Conservation (phyloP, 2,888 invertebrate genomes). For the Drosophila picticornis region DNA sequence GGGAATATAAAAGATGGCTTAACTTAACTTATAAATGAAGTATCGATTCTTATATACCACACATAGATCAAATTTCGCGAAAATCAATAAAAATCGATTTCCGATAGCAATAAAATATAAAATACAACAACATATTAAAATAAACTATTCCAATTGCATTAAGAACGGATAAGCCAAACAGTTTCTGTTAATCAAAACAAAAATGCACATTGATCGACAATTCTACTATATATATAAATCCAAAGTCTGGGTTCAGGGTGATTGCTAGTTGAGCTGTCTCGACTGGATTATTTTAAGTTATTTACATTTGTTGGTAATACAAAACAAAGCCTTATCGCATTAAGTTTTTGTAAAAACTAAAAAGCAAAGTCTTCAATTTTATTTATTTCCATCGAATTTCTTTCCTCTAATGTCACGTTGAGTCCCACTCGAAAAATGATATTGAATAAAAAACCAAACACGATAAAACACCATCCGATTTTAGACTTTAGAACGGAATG, state of each 20-base stretch:
- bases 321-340: background rate
- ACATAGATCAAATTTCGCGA: background rate
- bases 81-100: background rate
- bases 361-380: background rate
- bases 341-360: background rate
- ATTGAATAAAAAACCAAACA: constrained; percentile 25
- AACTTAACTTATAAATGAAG: background rate
- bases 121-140: background rate
- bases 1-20: background rate
- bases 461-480: constrained; percentile 49
- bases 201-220: background rate
- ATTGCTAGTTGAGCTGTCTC: background rate
- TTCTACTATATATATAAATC: no score
- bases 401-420: constrained; percentile 13
- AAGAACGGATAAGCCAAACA: background rate
- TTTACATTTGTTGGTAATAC: background rate
- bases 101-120: background rate
- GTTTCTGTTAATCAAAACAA: background rate
- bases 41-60: background rate
- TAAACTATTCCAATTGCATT: background rate
- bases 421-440: constrained; percentile 4
- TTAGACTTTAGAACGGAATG: constrained; percentile 55
- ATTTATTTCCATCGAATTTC: background rate
- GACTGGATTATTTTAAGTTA: background rate
- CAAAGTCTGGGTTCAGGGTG: background rate